phyloP scores from a whole-genome alignment of 2,888 invertebrate species.

The Incurvaria masculella region DNA sequence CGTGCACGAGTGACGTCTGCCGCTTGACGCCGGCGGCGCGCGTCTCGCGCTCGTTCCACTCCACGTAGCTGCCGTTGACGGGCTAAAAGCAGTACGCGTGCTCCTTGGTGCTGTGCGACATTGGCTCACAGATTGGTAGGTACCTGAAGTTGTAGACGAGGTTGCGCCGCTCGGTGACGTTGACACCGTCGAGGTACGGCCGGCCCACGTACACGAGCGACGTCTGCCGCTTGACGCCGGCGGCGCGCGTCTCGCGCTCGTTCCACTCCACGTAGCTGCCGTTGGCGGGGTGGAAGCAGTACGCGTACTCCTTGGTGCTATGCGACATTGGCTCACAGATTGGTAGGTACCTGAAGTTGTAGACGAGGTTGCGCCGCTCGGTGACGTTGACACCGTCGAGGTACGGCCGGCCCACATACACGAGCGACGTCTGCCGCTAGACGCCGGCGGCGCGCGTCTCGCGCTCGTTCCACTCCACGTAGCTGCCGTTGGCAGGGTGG shows the following conservation, averaged over 20 bases:
- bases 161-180: conserved; percentile 75
- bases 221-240: conserved; percentile 50
- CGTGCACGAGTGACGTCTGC: conserved; percentile 63
- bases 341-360: conserved; percentile 62
- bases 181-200: conserved; percentile 67
- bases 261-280: conserved; percentile 71
- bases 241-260: conserved; percentile 60
- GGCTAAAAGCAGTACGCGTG: conserved; percentile 66
- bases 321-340: too few relatives aligned
- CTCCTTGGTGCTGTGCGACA: conserved; percentile 63
- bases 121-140: too few relatives aligned
- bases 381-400: conserved; percentile 71
- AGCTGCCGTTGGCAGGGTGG: conserved; percentile 57
- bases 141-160: conserved; percentile 67
- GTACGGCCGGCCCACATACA: conserved; percentile 68
- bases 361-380: conserved; percentile 74
- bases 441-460: conserved; percentile 58
- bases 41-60: conserved; percentile 69
- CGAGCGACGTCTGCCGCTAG: conserved; percentile 56
- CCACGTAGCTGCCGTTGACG: conserved; percentile 62
- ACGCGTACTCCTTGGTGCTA: conserved; percentile 69
- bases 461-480: conserved; percentile 70
- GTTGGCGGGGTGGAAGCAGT: conserved; percentile 58
- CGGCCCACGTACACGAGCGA: conserved; percentile 67
- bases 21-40: conserved; percentile 51